Conservation (phyloP, 1,140 invertebrate species). For the Hirudo medicinalis region DNA sequence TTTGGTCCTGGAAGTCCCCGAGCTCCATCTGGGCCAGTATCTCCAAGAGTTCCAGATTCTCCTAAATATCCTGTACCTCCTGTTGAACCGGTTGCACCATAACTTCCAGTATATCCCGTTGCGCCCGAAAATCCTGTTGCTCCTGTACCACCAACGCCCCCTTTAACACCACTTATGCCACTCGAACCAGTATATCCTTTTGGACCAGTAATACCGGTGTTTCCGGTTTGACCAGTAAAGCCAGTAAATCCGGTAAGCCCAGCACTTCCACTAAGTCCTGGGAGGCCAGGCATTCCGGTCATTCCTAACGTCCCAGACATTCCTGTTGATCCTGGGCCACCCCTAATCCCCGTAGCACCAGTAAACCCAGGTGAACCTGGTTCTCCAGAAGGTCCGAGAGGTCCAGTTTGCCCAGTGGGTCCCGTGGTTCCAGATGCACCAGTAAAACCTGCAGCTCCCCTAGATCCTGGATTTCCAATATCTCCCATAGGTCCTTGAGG, state of each 20-base stretch:
- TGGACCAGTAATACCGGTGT: conserved; percentile 10
- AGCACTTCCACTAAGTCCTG: conserved; percentile 5
- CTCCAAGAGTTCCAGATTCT: conserved; percentile 10
- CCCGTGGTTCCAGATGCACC: conserved; percentile 2
- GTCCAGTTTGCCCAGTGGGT: conserved; percentile 11
- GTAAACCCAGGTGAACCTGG: conserved; percentile 3
- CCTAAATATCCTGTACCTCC: conserved; percentile 12
- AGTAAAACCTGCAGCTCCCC: conserved; percentile 14
- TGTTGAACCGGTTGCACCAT: conserved; percentile 1
- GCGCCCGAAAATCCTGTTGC: not conserved
- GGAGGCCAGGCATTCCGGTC: conserved; percentile 9
- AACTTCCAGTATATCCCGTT: not conserved
- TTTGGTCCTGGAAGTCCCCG: conserved; percentile 6
- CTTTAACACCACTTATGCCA: not conserved
- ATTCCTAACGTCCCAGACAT: conserved; percentile 7
- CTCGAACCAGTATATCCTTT: not conserved
- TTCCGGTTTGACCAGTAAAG: conserved; percentile 13
- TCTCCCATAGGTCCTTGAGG: conserved; percentile 6
- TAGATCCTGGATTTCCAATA: conserved; percentile 3
- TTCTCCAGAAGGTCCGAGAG: not conserved
- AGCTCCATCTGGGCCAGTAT: not conserved
- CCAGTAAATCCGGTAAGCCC: conserved; percentile 8
- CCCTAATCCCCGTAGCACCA: conserved; percentile 7
- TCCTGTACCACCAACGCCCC: conserved; percentile 3
- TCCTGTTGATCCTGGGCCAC: conserved; percentile 8